Percentiles rank a stretch among this genome's conserved stretches.
Conservation (phyloP, 2,888 invertebrate species). For the Cenopis cana region DNA sequence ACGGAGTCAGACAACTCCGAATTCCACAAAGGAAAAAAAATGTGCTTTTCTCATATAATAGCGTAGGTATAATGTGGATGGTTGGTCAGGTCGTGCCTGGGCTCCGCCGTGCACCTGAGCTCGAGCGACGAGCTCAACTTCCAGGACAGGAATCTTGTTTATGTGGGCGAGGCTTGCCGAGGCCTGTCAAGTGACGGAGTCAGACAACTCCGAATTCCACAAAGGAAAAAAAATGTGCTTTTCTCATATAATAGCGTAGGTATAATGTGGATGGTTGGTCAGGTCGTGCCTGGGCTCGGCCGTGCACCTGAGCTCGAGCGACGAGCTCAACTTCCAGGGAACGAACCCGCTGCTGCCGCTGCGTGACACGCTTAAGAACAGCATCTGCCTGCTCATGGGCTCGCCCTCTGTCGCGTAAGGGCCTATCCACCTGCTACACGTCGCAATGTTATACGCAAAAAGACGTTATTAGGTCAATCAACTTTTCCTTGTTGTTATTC, state of each 20-base stretch:
- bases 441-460: neutral
- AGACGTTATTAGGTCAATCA: too few relatives aligned
- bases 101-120: slow-evolving; percentile 72
- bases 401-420: slow-evolving; percentile 64
- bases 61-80: neutral
- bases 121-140: slow-evolving; percentile 74
- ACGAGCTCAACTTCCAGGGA: slow-evolving; percentile 71
- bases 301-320: slow-evolving; percentile 74
- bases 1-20: too few relatives aligned
- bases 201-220: too few relatives aligned
- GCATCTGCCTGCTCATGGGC: slow-evolving; percentile 77
- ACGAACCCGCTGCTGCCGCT: slow-evolving; percentile 72
- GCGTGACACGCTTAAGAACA: slow-evolving; percentile 77
- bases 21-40: too few relatives aligned
- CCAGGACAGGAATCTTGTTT: slow-evolving; percentile 47
- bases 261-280: slow-evolving; percentile 2
- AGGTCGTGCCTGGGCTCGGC: slow-evolving; percentile 71
- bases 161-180: too few relatives aligned
- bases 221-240: too few relatives aligned
- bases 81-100: slow-evolving; percentile 63
- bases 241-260: neutral
- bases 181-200: too few relatives aligned
- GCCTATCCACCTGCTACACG: slow-evolving; percentile 45
- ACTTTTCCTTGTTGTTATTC: too few relatives aligned
- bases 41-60: neutral